Conservation (phyloP, 2,797 vertebrate genomes). For the Anguilla obscura region DNA sequence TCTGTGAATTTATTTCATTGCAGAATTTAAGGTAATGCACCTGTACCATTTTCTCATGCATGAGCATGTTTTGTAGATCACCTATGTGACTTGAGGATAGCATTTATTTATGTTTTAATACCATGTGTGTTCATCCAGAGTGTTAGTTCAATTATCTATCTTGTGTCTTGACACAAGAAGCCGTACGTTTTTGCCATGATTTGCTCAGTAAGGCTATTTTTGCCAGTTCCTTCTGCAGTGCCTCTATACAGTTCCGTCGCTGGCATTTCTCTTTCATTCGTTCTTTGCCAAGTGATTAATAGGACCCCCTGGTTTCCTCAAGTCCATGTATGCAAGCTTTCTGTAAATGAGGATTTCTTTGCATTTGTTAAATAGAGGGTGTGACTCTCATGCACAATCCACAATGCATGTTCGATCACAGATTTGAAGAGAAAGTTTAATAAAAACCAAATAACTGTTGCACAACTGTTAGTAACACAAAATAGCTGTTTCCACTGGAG, state of each 20-base stretch:
- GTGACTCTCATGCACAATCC: not conserved
- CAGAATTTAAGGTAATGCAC: not conserved
- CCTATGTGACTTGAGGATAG: not conserved
- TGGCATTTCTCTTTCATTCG: not conserved
- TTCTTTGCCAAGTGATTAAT: not conserved
- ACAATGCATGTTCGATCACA: not conserved
- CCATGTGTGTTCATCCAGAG: not conserved
- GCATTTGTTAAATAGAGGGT: not conserved
- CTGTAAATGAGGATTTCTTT: not conserved
- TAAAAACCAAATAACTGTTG: not conserved
- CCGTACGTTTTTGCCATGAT: not conserved
- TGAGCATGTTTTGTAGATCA: not conserved
- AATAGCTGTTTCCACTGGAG: too few species aligned
- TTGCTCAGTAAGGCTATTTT: not conserved
- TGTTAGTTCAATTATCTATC: not conserved
- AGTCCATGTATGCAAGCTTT: not conserved
- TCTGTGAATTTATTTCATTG: not conserved
- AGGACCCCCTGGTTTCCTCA: not conserved
- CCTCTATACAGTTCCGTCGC: not conserved
- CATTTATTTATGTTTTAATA: too few species aligned
- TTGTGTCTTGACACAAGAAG: not conserved
- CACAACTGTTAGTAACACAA: not conserved
- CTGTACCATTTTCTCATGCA: not conserved
- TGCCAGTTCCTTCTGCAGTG: not conserved
- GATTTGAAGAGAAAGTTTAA: not conserved